phyloP scores from a whole-genome alignment of 2,113 vertebrate species.

The Andinoacara biseriatus region DNA sequence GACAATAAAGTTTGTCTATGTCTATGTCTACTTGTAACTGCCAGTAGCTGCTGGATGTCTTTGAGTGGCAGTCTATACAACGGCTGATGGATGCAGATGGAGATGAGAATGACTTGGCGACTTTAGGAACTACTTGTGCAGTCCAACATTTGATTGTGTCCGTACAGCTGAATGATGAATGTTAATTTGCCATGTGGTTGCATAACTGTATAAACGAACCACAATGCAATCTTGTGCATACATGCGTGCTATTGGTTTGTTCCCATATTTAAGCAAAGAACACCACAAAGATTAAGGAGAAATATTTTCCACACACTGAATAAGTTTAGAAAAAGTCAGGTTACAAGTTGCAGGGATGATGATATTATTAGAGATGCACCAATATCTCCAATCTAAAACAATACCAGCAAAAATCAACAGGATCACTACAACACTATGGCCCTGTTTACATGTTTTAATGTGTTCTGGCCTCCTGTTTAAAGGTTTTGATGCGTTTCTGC shows the following conservation, averaged over 20 bases:
- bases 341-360: background rate
- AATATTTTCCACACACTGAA: background rate
- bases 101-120: background rate
- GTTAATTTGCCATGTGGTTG: background rate
- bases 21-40: too few species aligned
- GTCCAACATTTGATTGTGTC: background rate
- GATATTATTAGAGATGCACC: background rate
- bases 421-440: background rate
- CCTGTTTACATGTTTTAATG: too few species aligned
- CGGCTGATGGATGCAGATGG: background rate
- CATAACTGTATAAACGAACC: background rate
- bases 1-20: too few species aligned
- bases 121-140: background rate
- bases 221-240: background rate
- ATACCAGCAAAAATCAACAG: background rate
- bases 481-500: too few species aligned
- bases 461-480: too few species aligned
- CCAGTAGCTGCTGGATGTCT: background rate
- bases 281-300: background rate
- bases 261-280: background rate
- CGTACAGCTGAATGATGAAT: background rate
- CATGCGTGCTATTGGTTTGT: background rate
- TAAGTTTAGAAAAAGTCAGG: background rate
- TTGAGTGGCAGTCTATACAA: background rate
- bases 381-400: background rate